phyloP scores from a whole-genome alignment of 2,888 invertebrate genomes.

The Teinopalpus imperialis region DNA sequence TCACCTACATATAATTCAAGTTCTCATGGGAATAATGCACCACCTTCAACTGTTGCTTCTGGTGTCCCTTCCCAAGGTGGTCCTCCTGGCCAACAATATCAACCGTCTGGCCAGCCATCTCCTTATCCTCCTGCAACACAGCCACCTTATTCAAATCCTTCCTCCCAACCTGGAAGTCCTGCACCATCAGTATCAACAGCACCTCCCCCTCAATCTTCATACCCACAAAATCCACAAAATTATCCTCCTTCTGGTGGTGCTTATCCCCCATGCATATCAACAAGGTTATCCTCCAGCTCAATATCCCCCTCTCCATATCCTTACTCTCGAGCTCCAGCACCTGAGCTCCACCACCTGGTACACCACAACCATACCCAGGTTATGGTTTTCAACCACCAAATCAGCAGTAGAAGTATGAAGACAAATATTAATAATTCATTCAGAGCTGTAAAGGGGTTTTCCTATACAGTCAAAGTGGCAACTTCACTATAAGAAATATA shows the following conservation, averaged over 20 bases:
- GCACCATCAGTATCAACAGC: slow-evolving; percentile 76
- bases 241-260: slow-evolving; percentile 67
- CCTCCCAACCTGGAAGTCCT: slow-evolving; percentile 78
- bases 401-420: slow-evolving; percentile 69
- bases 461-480: too few relatives aligned
- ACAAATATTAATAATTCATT: neutral
- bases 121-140: slow-evolving; percentile 84
- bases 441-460: too few relatives aligned
- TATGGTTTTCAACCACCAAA: slow-evolving; percentile 91
- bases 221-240: slow-evolving; percentile 79
- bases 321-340: slow-evolving; percentile 82
- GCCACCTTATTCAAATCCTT: slow-evolving; percentile 80
- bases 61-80: slow-evolving; percentile 72
- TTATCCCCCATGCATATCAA: slow-evolving; percentile 78
- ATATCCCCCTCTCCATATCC: slow-evolving; percentile 81
- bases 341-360: slow-evolving; percentile 86
- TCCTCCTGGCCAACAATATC: slow-evolving; percentile 84
- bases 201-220: slow-evolving; percentile 80
- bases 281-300: slow-evolving; percentile 79
- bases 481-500: too few relatives aligned
- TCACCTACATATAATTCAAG: slow-evolving; percentile 85
- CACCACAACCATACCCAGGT: slow-evolving; percentile 88
- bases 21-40: slow-evolving; percentile 76
- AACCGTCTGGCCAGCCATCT: slow-evolving; percentile 83
- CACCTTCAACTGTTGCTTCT: slow-evolving; percentile 72